Evolutionary conservation across 1,140 invertebrate species (phyloP).

Genomic region (Drosophila triauraria): DNA sequence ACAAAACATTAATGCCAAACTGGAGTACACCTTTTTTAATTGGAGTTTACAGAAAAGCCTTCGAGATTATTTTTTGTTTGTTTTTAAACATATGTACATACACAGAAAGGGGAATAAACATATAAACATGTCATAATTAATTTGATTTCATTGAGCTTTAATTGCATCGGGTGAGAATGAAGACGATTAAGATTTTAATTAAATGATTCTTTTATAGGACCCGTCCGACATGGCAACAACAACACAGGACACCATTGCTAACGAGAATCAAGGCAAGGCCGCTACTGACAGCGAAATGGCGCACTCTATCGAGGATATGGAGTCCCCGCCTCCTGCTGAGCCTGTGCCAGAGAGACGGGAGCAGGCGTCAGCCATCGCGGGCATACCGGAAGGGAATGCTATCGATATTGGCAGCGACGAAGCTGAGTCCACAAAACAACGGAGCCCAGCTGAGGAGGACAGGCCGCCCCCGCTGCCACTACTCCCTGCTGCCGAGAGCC

Average conservation of each 20-base stretch:
- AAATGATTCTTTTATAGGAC: conserved; percentile 58
- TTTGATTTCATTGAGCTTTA: neutral
- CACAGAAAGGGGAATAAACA: neutral
- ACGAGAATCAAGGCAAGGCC: conserved; percentile 24
- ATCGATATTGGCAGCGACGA: conserved; percentile 19
- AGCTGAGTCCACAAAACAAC: conserved; percentile 4
- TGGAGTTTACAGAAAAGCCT: too few relatives aligned
- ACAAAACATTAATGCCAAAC: too few relatives aligned
- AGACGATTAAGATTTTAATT: conserved; percentile 54
- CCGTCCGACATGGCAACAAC: conserved; percentile 13
- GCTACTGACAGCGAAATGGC: conserved; percentile 24
- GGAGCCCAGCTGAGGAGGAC: conserved; percentile 3
- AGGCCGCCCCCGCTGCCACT: neutral
- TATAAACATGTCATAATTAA: conserved; percentile 1
- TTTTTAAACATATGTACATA: neutral
- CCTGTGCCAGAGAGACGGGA: neutral
- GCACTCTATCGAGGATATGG: conserved; percentile 14
- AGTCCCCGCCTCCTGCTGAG: neutral
- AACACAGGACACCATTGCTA: conserved; percentile 6
- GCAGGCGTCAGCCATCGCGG: conserved; percentile 1
- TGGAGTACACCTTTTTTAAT: too few relatives aligned
- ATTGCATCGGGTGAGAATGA: conserved; percentile 8
- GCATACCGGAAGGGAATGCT: conserved; percentile 29
- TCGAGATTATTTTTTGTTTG: too few relatives aligned
- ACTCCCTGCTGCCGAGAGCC: neutral